Conservation (phyloP, 2,888 invertebrate genomes). For the Xestoiulus laeticollis region DNA sequence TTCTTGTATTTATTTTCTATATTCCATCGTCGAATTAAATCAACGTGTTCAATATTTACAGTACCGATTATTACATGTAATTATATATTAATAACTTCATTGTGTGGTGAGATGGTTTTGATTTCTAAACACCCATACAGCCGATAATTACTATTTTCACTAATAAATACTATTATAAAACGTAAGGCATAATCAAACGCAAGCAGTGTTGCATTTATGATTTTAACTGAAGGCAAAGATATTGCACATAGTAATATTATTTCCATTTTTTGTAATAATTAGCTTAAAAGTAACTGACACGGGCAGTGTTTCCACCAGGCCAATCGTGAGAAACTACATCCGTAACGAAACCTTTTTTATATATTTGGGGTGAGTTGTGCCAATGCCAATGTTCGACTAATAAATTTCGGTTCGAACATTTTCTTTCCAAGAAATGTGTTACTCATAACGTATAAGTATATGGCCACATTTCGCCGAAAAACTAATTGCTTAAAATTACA, state of each 20-base stretch:
- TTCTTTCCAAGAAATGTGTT: neutral
- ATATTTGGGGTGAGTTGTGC: neutral
- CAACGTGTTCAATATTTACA: too few relatives aligned
- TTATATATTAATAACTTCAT: too few relatives aligned
- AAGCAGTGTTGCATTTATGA: neutral
- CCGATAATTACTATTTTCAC: too few relatives aligned
- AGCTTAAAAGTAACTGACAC: neutral
- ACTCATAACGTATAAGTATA: neutral
- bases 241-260: neutral
- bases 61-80: too few relatives aligned
- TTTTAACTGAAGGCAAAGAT: neutral
- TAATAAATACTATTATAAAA: too few relatives aligned
- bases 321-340: slow-evolving; percentile 15
- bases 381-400: neutral
- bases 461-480: neutral
- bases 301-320: neutral
- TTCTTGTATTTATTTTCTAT: too few relatives aligned
- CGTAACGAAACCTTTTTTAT: neutral
- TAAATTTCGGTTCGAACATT: neutral
- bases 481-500: neutral
- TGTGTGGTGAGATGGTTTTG: too few relatives aligned
- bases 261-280: neutral
- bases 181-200: too few relatives aligned
- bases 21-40: too few relatives aligned
- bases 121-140: too few relatives aligned